These are phyloP conservation scores for Ariolimax columbianus DNA, from an alignment of 2,888 invertebrate species.

Conservation along the genomic window DNA sequence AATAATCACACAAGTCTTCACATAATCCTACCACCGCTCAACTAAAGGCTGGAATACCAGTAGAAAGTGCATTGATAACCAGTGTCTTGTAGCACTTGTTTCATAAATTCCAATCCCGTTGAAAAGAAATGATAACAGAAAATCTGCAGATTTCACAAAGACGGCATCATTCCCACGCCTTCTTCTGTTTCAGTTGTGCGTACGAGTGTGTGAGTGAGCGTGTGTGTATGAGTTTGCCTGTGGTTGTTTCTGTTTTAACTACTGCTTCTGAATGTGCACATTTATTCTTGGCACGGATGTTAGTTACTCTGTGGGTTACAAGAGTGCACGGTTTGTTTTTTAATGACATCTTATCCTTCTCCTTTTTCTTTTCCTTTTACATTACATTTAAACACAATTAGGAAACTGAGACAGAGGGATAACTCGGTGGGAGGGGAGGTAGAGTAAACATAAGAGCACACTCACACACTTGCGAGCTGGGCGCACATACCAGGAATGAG, in stretches of 20 bases:
- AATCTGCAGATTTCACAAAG: background rate
- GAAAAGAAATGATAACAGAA: slow-evolving; percentile 1
- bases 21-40: no score
- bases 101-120: background rate
- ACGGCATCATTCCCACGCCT: slow-evolving; percentile 19
- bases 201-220: background rate
- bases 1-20: no score
- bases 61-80: background rate
- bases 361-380: background rate
- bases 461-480: background rate
- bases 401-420: background rate
- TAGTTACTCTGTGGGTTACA: slow-evolving; percentile 30
- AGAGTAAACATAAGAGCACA: background rate
- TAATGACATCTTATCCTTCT: background rate
- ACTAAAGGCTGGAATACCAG: no score
- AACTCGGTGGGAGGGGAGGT: background rate
- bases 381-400: background rate
- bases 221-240: background rate
- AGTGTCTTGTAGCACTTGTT: background rate
- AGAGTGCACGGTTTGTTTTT: slow-evolving; percentile 4
- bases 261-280: background rate
- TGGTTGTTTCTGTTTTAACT: background rate
- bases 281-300: slow-evolving; percentile 17
- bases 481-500: background rate
- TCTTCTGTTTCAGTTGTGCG: background rate